A percentile compares a stretch with the other conserved stretches of the same genome.
Evolutionary conservation across 2,797 vertebrate genomes (phyloP).

Genomic region (Harpagifer antarcticus): DNA sequence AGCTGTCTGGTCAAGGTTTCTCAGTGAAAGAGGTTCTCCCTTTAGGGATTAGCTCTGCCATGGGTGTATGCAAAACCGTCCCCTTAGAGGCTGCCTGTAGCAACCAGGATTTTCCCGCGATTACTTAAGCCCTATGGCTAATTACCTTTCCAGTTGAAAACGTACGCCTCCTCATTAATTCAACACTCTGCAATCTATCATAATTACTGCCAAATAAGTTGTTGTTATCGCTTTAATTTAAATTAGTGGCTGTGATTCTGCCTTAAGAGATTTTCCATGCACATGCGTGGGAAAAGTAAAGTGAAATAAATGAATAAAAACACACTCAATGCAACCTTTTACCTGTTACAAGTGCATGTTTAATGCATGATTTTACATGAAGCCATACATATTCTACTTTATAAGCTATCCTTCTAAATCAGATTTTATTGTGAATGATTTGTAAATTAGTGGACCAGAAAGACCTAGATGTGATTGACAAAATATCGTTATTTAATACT

Average conservation of each 20-base stretch:
- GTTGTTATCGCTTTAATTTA: conserved; percentile 80
- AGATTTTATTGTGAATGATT: not conserved
- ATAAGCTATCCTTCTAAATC: not conserved
- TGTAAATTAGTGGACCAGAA: not conserved
- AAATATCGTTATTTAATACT: not conserved
- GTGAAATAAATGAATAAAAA: not conserved
- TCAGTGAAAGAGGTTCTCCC: conserved; percentile 55
- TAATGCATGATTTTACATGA: not conserved
- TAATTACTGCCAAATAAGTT: conserved; percentile 82
- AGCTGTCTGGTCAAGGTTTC: conserved; percentile 73
- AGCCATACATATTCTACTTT: not conserved
- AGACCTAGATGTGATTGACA: not conserved
- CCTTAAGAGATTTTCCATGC: conserved; percentile 22
- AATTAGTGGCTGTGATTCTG: conserved; percentile 63
- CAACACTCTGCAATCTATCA: conserved; percentile 73
- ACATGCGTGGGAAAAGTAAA: conserved; percentile 7
- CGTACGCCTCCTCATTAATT: conserved; percentile 81
- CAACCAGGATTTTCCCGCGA: conserved; percentile 66
- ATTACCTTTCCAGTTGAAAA: conserved; percentile 82
- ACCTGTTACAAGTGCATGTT: not conserved
- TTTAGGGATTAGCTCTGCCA: conserved; percentile 45
- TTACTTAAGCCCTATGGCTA: conserved; percentile 72
- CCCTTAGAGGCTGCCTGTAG: conserved; percentile 64
- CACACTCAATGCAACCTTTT: not conserved
- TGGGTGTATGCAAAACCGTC: conserved; percentile 53